Base-by-base conservation (phyloP, 2,113 vertebrate species). In the Trichechus manatus region DNA sequence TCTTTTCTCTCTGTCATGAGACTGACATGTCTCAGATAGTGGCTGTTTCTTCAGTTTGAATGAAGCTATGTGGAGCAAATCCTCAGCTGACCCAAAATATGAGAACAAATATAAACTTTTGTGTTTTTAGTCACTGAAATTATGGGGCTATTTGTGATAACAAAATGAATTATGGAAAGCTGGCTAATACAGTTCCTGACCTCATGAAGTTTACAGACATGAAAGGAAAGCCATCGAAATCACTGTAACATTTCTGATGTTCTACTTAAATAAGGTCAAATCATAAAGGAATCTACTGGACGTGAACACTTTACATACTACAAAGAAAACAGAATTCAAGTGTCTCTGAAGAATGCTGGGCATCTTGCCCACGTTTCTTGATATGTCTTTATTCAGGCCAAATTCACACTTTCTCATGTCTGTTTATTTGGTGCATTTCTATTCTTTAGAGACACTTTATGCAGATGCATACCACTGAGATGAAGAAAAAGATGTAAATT, bases 351-450 rank as follows among this genome's bases (percentile, higher is more conserved):
- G 53, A 96, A 95, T 75, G 27, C 74, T 95, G 92, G 92, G 97
- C 92, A 85, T 80, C 31, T 82, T 95, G 94, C 94, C 93, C 70
- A 22, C 95, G 15, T 87, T 95, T 82, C 86, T 93, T 66, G 90
- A 56, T 96, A 94, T 36, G 23, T 92, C 80, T 97, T 96, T 86
- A 93, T 95, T 89, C 53, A 78, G 64, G 93, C 79, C 94, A 97
- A 97, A 83, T 77, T 96, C 80, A 85, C 64, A 95, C 84, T 80
- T 97, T 79, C 75, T 95, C 84, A 96, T 81, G 96, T 97, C 89
- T 96, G 95, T 93, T 98, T 97, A 93, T 92, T 87, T 96, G 93
- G 82, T 97, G 47, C 93, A 70, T 94, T 92, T 92, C 66, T 90
- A 31, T 68, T 97, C 84, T 97, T 82, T 53, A 81, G 80, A 97